Base-by-base conservation (phyloP, 2,113 vertebrate species). In the Lepus americanus region DNA sequence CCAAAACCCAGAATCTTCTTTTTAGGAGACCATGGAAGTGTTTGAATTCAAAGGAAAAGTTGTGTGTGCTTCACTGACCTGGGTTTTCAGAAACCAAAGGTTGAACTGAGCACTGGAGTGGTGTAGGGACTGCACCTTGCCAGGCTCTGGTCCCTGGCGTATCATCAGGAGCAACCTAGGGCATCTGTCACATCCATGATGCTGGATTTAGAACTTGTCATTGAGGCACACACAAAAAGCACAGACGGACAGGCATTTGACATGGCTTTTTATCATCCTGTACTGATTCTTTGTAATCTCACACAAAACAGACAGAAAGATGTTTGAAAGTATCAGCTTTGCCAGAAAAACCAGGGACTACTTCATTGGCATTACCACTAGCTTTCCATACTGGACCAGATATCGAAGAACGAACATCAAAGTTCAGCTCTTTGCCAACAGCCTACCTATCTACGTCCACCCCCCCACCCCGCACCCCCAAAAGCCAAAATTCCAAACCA, bases 21-120 rank as follows among this genome's bases (percentile, higher is more conserved):
- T 29, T 20, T 61, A 51, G 49, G 53, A 76, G 59, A 14, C 6
- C 9, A n/a, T 3, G 12, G 20, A 16, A 78, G 16, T 82, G 10
- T 90, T 92, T 51, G 61, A 87, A 94, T 74, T 86, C 27, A 64
- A 90, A 80, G 86, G 63, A 82, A 92, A 86, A 67, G 33, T 25
- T 73, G 16, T 6, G 44, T 16, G 25, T 39, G 20, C 69, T 20
- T 11, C 31, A 79, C 70, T 89, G 61, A 69, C 49, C 6, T 79
- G 70, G 33, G 12, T 72, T 89, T 97, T 61, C 49, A 69, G 51
- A 17, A 53, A 72, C 29, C 90, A 86, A 67, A 70, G 53, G 5
- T 55, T 93, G 77, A 84, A 53, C 49, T 2, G 0, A 72, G 33
- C 55, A 36, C 53, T 67, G 36, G 16, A 31, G 5, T n/a, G 39